These are phyloP conservation scores for Nannoperca australis DNA, from an alignment of 2,797 vertebrate genomes.

Conservation along the genomic window DNA sequence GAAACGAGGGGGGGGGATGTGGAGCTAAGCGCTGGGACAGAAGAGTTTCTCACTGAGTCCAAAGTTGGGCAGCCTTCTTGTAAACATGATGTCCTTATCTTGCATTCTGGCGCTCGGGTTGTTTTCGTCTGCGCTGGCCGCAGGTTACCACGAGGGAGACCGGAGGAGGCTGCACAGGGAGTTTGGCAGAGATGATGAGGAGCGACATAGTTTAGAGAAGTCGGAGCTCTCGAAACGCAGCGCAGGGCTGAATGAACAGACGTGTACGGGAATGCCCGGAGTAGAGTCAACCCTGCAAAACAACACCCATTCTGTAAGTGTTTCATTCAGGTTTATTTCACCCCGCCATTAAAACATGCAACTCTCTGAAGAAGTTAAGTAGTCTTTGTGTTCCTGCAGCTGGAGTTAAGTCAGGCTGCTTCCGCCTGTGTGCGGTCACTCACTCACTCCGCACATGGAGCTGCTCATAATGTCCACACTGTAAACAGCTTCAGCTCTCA, in stretches of 20 bases:
- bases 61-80: constrained; percentile 32
- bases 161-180: constrained; percentile 50
- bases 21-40: constrained; percentile 46
- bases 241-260: constrained; percentile 75
- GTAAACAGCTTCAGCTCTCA: constrained; percentile 5
- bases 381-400: background rate
- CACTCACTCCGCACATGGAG: constrained; percentile 32
- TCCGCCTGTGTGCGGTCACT: background rate
- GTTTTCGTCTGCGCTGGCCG: constrained; percentile 54
- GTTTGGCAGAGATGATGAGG: constrained; percentile 47
- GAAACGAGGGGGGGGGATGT: constrained; percentile 47
- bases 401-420: background rate
- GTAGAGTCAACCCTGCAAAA: constrained; percentile 82
- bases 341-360: background rate
- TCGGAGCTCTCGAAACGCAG: constrained; percentile 54
- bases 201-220: constrained; percentile 42
- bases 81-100: constrained; percentile 69
- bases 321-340: background rate
- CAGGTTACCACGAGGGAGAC: constrained; percentile 28
- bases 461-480: background rate
- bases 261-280: constrained; percentile 77
- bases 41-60: constrained; percentile 30
- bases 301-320: constrained; percentile 91
- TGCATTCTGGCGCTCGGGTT: constrained; percentile 63
- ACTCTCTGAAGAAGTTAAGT: background rate